Evolutionary conservation across 2,888 invertebrate genomes (phyloP), one percentile per base, ranked within the genome.

Genomic region (Himalopsyche kuldschensis): DNA sequence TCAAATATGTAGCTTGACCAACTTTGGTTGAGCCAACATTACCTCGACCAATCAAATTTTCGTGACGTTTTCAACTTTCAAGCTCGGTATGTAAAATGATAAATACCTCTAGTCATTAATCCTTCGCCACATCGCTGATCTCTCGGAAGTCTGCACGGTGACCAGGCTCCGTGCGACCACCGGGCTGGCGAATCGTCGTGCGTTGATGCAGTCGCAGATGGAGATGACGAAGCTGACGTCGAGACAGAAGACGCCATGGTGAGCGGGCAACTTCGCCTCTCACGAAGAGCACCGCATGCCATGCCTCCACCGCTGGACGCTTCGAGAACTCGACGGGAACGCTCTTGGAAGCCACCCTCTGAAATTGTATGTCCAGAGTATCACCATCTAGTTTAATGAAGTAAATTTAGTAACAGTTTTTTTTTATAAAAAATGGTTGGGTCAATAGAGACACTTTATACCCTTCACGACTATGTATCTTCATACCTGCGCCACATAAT

Each of bases 81-180:
- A 20, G 24, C 69, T 27, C 20, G 24, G 3, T 41, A 15, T 41
- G 41, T 41, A 10, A 15, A 76, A 20, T n/a, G n/a, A n/a, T n/a
- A n/a, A 75, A 82, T 85, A 92, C 93, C 92, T 88, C 93, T 89
- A 15, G 92, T 90, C 81, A 92, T 88, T 55, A 90, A 90, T 0
- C 93, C 93, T 0, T 89, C 89, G 0, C 93, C 93, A 83, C 93
- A 93, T 6, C 89, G 88, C 55, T 90, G 89, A 8, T 88, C 89
- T 0, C 91, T 90, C 1, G 92, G 92, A 86, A 93, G 88, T 0
- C 90, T 89, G 87, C 93, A 93, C 4, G 90, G 89, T 86, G 90
- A 90, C 93, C 93, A 93, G 84, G 91, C 90, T 48, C 92, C 92
- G 10, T 91, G 88, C 47, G 90, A 89, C 93, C 93, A 93, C 46